phyloP scores from a whole-genome alignment of 2,113 vertebrate genomes.

The Thryonomys swinderianus region DNA sequence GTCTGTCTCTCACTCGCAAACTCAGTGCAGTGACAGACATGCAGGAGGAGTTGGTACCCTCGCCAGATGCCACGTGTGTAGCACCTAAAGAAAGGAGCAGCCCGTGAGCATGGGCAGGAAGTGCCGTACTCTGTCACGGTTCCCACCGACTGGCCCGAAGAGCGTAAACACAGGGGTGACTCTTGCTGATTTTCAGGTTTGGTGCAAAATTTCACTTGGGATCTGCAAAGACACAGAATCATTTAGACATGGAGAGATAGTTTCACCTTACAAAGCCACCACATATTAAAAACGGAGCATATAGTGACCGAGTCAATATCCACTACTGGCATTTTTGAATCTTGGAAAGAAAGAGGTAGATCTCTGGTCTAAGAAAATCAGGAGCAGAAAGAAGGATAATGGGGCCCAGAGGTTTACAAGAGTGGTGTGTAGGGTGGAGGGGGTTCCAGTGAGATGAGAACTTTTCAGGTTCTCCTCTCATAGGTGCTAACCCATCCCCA shows the following conservation, averaged over 20 bases:
- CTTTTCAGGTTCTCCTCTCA: background rate
- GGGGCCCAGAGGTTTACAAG: background rate
- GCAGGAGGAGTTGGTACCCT: background rate
- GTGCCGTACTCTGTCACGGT: background rate
- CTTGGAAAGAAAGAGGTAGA: background rate
- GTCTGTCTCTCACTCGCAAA: background rate
- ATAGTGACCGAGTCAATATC: background rate
- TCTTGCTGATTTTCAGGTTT: background rate
- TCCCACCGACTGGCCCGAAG: background rate
- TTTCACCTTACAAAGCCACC: background rate
- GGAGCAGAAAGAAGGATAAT: background rate
- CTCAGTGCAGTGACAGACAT: background rate
- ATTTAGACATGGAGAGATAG: background rate
- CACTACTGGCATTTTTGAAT: background rate
- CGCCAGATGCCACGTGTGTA: rapidly evolving
- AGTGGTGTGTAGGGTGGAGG: background rate
- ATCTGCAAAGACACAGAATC: background rate
- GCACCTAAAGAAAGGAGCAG: background rate
- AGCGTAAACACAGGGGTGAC: no score
- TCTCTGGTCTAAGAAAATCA: background rate
- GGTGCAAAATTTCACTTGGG: background rate
- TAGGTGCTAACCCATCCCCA: background rate
- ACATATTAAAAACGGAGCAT: background rate
- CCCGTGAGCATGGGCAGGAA: background rate
- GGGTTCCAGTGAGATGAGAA: background rate